phyloP scores from a whole-genome alignment of 2,888 invertebrate species.

The Ectemnius cavifrons region DNA sequence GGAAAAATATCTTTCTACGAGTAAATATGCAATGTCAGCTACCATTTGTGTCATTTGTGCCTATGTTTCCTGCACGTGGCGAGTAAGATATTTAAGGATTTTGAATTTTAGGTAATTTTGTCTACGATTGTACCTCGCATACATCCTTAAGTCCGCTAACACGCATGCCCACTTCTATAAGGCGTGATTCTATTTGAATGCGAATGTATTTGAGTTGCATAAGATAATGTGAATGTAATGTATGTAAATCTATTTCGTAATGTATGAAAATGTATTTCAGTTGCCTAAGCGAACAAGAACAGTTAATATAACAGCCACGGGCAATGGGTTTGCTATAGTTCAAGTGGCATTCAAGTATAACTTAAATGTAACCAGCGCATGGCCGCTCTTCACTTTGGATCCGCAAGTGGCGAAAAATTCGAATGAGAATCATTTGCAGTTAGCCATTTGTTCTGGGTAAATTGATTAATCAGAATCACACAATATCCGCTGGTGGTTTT shows the following conservation, averaged over 20 bases:
- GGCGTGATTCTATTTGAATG: no score
- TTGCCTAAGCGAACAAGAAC: conserved; percentile 81
- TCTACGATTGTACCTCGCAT: no score
- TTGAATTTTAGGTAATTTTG: no score
- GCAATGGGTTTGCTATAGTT: conserved; percentile 88
- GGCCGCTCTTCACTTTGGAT: conserved; percentile 92
- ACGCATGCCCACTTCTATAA: no score
- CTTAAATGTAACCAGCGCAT: conserved; percentile 91
- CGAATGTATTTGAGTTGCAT: no score
- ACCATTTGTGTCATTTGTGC: no score
- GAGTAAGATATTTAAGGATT: no score
- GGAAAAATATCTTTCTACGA: no score
- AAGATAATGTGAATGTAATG: no score
- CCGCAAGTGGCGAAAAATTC: conserved; percentile 91
- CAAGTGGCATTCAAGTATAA: conserved; percentile 90
- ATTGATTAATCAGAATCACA: conserved; percentile 40
- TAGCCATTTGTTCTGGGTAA: conserved; percentile 90
- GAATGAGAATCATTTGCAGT: conserved; percentile 86
- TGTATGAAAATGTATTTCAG: conserved; percentile 64
- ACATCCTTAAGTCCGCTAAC: no score
- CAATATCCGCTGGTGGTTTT: not conserved
- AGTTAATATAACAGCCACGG: conserved; percentile 87
- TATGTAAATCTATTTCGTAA: not conserved
- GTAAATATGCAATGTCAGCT: no score
- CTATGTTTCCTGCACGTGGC: no score